phyloP scores from a whole-genome alignment of 2,113 vertebrate species.

The Dasypus novemcinctus region DNA sequence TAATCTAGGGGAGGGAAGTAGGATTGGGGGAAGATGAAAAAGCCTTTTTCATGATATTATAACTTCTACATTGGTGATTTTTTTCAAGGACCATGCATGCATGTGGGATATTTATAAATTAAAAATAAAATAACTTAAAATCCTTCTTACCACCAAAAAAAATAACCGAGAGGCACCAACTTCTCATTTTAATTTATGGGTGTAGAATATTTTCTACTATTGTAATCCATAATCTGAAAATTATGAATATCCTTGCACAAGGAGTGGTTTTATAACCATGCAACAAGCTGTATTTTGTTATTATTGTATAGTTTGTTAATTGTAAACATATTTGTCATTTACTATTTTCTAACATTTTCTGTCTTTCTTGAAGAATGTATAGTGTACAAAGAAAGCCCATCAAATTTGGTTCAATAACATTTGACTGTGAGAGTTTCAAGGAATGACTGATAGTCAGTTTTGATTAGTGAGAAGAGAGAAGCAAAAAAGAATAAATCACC shows the following conservation, averaged over 20 bases:
- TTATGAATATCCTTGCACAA: not conserved
- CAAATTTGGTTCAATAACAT: not conserved
- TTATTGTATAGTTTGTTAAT: not conserved
- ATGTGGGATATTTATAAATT: not conserved
- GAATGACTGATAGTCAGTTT: constrained; percentile 28
- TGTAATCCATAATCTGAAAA: not conserved
- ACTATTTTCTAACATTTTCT: constrained; percentile 37
- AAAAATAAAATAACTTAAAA: not conserved
- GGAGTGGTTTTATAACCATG: not conserved
- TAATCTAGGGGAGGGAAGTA: not conserved
- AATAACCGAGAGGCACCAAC: not conserved
- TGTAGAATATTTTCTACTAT: not conserved
- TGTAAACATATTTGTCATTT: not conserved
- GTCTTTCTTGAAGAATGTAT: not conserved
- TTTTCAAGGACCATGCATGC: not conserved
- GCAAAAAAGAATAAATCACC: not conserved
- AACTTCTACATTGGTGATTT: not conserved
- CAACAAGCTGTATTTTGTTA: not conserved
- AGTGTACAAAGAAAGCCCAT: constrained; percentile 4
- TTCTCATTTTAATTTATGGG: not conserved
- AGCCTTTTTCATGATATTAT: not conserved
- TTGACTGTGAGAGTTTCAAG: not conserved
- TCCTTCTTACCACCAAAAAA: not conserved
- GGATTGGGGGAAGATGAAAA: not conserved
- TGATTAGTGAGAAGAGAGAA: constrained; percentile 40